Evolutionary conservation across 2,113 vertebrate species (phyloP).

Genomic region (Taurulus bubalis): DNA sequence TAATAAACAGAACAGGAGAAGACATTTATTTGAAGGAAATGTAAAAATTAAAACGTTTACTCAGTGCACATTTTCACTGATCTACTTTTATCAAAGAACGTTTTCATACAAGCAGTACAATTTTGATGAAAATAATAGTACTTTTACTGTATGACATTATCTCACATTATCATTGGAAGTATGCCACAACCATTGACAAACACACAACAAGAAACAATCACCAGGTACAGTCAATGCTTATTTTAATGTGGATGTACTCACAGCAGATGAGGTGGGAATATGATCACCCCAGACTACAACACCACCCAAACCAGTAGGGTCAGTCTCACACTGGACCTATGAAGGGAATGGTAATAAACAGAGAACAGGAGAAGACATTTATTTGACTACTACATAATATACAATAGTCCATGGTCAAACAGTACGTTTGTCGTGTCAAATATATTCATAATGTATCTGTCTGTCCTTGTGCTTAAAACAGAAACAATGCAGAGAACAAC

Average conservation of each 20-base stretch:
- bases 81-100: neutral
- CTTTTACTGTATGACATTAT: neutral
- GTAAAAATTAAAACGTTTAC: too few species aligned
- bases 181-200: neutral
- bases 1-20: too few species aligned
- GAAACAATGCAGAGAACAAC: neutral
- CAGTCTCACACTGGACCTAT: slow-evolving; percentile 13
- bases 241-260: neutral
- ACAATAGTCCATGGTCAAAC: neutral
- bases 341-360: neutral
- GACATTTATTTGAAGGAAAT: neutral
- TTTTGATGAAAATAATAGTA: neutral
- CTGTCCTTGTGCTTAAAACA: neutral
- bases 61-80: neutral
- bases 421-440: too few species aligned
- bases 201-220: neutral
- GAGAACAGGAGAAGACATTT: neutral
- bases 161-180: neutral
- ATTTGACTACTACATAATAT: neutral
- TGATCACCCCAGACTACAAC: neutral
- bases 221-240: neutral
- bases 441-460: too few species aligned
- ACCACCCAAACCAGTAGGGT: neutral
- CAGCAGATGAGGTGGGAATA: neutral
- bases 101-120: neutral